Base-by-base conservation (phyloP, 1,140 invertebrate genomes). In the Pogonognathellus flavescens region DNA sequence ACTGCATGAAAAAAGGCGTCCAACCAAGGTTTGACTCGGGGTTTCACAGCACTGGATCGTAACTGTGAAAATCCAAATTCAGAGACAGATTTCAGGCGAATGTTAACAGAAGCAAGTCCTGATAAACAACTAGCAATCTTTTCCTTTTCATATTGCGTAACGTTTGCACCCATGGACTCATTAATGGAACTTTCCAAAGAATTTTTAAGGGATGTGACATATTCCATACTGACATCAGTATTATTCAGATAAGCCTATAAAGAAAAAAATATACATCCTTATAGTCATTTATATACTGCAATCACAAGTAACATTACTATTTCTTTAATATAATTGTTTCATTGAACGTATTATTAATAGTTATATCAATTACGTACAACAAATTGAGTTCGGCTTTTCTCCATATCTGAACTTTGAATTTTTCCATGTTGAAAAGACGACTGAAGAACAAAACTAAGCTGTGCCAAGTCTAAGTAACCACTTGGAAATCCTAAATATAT, bases 151-250 rank as follows among this genome's bases (percentile, higher is more conserved):
- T 93, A 94, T 16, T 90, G 88, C 50, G 91, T 93, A 90, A 94
- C 93, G 72, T 86, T 87, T 11, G 91, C 91, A 53, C 93, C 92
- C 88, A 95, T 93, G 10, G 93, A 92, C 76, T 92, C 91, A 22
- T 92, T 91, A 60, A 95, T 94, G 90, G 95, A 95, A n/a, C 92
- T 92, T 86, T 94, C 92, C 88, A 98, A 92, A 85, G 92, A 94
- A 88, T 93, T 93, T 89, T 93, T 94, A 8, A 98, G 90, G 0
- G 95, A 95, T 88, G 96, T 95, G 11, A 97, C 93, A 91, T 97
- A 98, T 90, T 98, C 97, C 88, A 94, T 95, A 86, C 96, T 96
- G 8, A 94, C 93, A 90, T 98, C 97, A n/a, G 96, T 94, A 91
- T 98, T 98, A 90, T 98, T 98, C 84, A 98, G 90, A 89, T 97